Evolutionary conservation across 2,888 invertebrate genomes (phyloP).

Genomic region (Drosophila formosana): DNA sequence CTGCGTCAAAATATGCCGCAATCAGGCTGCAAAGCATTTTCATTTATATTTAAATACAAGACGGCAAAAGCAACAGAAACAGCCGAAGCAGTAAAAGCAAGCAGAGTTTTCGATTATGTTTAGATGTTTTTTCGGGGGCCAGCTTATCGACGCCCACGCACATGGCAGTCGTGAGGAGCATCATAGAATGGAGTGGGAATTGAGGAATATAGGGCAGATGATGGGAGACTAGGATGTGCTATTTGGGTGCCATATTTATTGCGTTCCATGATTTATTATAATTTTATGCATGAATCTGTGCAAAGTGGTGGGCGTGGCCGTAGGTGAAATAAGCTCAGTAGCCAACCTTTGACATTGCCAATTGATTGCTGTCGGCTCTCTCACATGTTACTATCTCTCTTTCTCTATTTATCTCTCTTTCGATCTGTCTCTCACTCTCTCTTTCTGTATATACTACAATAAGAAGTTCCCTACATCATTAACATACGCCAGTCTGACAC

Average conservation of each 20-base stretch:
- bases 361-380: constrained; percentile 23
- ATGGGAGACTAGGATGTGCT: background rate
- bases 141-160: constrained; percentile 76
- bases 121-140: constrained; percentile 65
- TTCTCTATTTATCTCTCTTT: background rate
- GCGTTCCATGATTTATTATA: constrained; percentile 76
- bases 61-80: constrained; percentile 34
- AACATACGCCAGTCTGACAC: too few species aligned
- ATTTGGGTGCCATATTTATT: constrained; percentile 73
- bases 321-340: constrained; percentile 60
- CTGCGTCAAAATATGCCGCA: constrained; percentile 80
- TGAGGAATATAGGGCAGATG: background rate
- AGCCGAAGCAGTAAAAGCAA: constrained; percentile 29
- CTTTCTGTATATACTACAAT: background rate
- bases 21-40: constrained; percentile 80
- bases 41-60: constrained; percentile 78
- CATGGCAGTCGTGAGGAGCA: constrained; percentile 28
- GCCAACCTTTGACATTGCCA: constrained; percentile 58
- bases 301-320: constrained; percentile 53
- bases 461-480: too few species aligned
- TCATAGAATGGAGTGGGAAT: background rate
- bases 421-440: too few species aligned
- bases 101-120: constrained; percentile 76
- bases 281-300: constrained; percentile 77
- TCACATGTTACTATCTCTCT: background rate